Evolutionary conservation across 2,797 vertebrate genomes (phyloP).

Genomic region (Sebastes steindachneri): DNA sequence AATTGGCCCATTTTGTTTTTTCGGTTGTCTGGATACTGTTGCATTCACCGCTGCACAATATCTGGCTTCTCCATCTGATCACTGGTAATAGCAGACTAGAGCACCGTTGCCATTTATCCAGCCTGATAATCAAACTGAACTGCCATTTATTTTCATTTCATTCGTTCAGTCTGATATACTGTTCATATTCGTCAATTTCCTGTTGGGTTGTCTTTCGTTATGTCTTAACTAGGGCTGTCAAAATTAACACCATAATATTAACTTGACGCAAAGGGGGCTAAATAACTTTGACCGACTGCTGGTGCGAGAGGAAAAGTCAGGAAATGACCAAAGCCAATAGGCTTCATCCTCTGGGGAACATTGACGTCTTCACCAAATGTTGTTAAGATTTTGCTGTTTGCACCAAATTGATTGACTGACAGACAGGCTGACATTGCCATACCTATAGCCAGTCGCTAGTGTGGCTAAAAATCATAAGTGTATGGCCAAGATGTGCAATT

Average conservation of each 20-base stretch:
- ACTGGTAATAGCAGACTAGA: neutral
- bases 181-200: neutral
- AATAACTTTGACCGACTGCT: too few species aligned
- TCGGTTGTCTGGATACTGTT: slow-evolving; percentile 11
- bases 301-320: too few species aligned
- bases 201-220: neutral
- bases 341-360: too few species aligned
- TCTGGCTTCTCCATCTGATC: slow-evolving; percentile 3
- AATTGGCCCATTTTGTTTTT: neutral
- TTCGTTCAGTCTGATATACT: neutral
- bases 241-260: too few species aligned
- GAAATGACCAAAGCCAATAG: too few species aligned
- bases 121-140: neutral
- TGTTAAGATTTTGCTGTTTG: neutral
- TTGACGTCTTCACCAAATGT: neutral
- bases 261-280: too few species aligned
- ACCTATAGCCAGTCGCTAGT: neutral
- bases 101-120: neutral
- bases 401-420: neutral
- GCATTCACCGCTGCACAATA: slow-evolving; percentile 2
- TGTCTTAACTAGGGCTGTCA: neutral
- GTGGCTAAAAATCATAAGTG: neutral
- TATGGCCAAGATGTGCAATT: neutral
- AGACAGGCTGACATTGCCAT: neutral
- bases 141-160: neutral